These are phyloP conservation scores for Cromileptes altivelis DNA, from an alignment of 2,113 vertebrate genomes.

Conservation along the genomic window DNA sequence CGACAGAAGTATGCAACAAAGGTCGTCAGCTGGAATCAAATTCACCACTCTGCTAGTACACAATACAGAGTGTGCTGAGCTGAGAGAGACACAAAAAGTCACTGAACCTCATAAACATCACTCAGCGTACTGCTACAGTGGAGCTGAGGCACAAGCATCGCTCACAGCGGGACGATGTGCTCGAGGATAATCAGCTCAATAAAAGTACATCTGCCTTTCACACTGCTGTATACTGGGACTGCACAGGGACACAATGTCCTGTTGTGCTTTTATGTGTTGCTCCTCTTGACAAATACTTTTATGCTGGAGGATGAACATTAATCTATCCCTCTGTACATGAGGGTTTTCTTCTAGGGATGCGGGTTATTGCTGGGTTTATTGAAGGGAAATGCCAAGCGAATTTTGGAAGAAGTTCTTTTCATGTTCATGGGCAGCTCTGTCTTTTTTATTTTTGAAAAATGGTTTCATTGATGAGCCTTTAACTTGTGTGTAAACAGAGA, in stretches of 20 bases:
- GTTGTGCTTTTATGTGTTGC: constrained; percentile 43
- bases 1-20: background rate
- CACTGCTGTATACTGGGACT: constrained; percentile 43
- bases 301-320: constrained; percentile 44
- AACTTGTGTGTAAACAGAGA: background rate
- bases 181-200: constrained; percentile 71
- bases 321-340: constrained; percentile 13
- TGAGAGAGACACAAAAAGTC: constrained; percentile 42
- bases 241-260: constrained; percentile 61
- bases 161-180: constrained; percentile 65
- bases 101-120: constrained; percentile 37
- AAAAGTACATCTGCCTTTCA: constrained; percentile 72
- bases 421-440: background rate
- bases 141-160: constrained; percentile 52
- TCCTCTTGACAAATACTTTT: constrained; percentile 54
- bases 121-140: constrained; percentile 27
- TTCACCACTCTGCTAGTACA: background rate
- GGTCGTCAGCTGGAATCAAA: constrained; percentile 22
- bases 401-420: constrained; percentile 3
- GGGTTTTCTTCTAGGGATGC: background rate
- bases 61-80: constrained; percentile 33
- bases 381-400: background rate
- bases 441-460: background rate
- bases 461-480: background rate
- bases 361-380: constrained; percentile 14